Conservation (phyloP, 2,113 vertebrate species). For the Bubo blakistoni region DNA sequence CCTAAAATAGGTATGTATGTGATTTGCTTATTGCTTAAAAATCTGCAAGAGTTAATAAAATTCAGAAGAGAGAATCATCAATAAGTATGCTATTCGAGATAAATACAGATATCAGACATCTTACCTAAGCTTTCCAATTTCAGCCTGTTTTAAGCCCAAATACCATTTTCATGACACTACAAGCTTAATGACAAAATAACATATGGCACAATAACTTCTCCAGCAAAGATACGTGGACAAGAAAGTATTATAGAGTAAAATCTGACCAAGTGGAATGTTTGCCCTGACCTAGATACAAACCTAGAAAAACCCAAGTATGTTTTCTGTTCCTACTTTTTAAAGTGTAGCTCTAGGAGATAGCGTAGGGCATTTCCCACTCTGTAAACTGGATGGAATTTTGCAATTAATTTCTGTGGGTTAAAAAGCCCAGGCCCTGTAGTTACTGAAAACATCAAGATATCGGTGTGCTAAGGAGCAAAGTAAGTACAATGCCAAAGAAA, state of each 20-base stretch:
- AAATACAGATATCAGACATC: background rate
- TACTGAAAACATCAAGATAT: background rate
- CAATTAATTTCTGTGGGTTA: background rate
- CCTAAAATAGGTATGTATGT: background rate
- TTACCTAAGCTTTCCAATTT: conserved; percentile 22
- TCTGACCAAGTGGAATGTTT: background rate
- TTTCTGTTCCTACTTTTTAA: background rate
- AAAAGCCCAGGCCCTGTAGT: background rate
- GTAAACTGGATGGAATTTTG: background rate
- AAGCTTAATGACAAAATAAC: conserved; percentile 48
- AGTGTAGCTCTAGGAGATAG: background rate
- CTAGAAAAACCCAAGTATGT: background rate
- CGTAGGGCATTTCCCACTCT: background rate
- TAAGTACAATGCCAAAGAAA: background rate
- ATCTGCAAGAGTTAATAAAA: conserved; percentile 38
- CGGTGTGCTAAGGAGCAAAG: background rate
- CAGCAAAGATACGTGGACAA: conserved; percentile 24
- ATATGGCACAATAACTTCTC: conserved; percentile 13
- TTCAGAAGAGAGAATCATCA: conserved; percentile 21
- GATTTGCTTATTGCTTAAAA: conserved; percentile 57
- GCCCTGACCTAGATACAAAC: conserved; percentile 1
- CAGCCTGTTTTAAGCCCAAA: conserved; percentile 51
- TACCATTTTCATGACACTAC: conserved; percentile 31
- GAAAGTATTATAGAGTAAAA: conserved; percentile 16
- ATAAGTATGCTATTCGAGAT: background rate